phyloP scores from a whole-genome alignment of 1,140 invertebrate genomes.

The Dolichoris vasculosae region DNA sequence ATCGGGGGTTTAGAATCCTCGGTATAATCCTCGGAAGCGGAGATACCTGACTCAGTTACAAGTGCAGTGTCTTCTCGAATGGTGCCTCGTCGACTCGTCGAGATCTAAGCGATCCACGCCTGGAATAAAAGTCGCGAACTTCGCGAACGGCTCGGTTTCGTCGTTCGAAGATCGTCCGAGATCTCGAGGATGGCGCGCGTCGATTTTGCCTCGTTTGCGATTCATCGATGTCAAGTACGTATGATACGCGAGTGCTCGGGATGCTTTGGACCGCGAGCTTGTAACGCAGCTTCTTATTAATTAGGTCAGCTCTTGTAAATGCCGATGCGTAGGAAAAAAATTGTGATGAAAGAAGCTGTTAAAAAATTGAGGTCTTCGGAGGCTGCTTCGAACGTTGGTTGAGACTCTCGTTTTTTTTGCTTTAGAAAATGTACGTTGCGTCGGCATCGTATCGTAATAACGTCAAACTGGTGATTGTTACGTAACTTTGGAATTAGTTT shows the following conservation, averaged over 20 bases:
- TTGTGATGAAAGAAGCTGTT: background rate
- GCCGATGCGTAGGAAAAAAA: background rate
- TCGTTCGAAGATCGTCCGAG: no score
- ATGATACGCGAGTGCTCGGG: background rate
- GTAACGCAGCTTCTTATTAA: no score
- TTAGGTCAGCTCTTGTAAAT: no score
- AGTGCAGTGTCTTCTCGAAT: conserved; percentile 62
- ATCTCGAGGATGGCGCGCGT: background rate
- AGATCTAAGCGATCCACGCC: background rate
- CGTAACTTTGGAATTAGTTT: background rate
- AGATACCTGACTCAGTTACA: conserved; percentile 67
- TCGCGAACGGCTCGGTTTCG: background rate
- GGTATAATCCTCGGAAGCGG: conserved; percentile 40
- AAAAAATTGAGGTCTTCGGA: background rate
- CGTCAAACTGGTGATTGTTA: background rate
- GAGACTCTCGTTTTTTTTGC: background rate
- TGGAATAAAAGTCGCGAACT: background rate
- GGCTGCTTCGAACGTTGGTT: background rate
- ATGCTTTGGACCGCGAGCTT: background rate
- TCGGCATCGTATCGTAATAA: background rate
- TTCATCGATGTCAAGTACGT: conserved; percentile 20
- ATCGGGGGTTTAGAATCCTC: conserved; percentile 59
- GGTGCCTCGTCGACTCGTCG: conserved; percentile 32
- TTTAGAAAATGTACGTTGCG: background rate
- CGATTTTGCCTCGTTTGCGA: background rate